A percentile compares a stretch with the other conserved stretches of the same genome.
These are phyloP conservation scores for Drosophila austrosaltans DNA, from an alignment of 2,888 invertebrate species.

Conservation along the genomic window DNA sequence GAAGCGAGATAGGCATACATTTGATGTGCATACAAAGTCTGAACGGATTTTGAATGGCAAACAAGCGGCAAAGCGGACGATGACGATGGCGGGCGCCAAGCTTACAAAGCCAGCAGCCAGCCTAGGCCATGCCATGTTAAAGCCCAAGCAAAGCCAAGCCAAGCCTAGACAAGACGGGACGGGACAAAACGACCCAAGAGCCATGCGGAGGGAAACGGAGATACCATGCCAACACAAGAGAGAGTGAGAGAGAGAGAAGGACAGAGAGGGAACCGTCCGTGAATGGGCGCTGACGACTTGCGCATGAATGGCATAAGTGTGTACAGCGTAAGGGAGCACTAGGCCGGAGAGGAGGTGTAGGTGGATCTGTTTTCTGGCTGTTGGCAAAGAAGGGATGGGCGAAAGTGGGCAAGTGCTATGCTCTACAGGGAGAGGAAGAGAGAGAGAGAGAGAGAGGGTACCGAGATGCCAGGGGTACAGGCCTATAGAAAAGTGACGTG, in stretches of 20 bases:
- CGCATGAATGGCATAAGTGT: slow-evolving; percentile 72
- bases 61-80: slow-evolving; percentile 63
- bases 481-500: slow-evolving; percentile 78
- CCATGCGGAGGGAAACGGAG: slow-evolving; percentile 13
- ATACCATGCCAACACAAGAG: slow-evolving; percentile 3
- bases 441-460: too few relatives aligned
- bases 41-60: slow-evolving; percentile 80
- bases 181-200: slow-evolving; percentile 12
- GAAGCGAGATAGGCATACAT: slow-evolving; percentile 63
- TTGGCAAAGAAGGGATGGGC: too few relatives aligned
- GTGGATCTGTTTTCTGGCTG: background rate
- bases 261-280: slow-evolving; percentile 29
- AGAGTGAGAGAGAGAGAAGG: slow-evolving; percentile 17
- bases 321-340: slow-evolving; percentile 7
- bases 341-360: slow-evolving; percentile 20
- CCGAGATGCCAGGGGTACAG: slow-evolving; percentile 27
- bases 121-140: slow-evolving; percentile 35
- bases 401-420: too few relatives aligned
- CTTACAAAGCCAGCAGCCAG: slow-evolving; percentile 46
- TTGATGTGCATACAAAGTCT: slow-evolving; percentile 77
- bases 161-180: slow-evolving; percentile 24
- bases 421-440: too few relatives aligned
- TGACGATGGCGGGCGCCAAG: slow-evolving; percentile 24
- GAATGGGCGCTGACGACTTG: slow-evolving; percentile 75
- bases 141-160: slow-evolving; percentile 41